Evolutionary conservation across 2,113 vertebrate species (phyloP), one percentile per base, ranked within the genome.

Genomic region (Tamias sibiricus): DNA sequence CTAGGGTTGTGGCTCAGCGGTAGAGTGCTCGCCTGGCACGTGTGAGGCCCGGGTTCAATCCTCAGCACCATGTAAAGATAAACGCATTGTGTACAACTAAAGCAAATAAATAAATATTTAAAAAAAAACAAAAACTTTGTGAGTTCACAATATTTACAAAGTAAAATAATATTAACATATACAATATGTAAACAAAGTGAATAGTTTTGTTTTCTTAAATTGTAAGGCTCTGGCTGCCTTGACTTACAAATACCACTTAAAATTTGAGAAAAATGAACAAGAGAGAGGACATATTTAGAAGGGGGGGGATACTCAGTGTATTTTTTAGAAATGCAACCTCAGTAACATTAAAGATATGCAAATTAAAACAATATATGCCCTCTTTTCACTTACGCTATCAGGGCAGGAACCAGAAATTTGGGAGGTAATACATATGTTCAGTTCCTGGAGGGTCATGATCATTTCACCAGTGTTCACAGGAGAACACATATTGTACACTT

Each of bases 211-310:
- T 57, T 22, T 6, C 54, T 57, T 57, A 87, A 57, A 72, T 49
- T 83, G 49, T 14, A 40, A 75, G 82, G 12, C 19, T 57, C 72
- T 64, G 20, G 14, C 9, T 64, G 40, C n/a, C 52, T 80, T 85
- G 59, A 71, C 20, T 90, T 80, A 74, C 30, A 77, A 83, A 30
- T 20, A 79, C 64, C 64, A 77, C 26, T 62, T 79, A 66, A 83
- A 72, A 89, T 57, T n/a, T 72, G n/a, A 85, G 30, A 89, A 88
- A 88, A 32, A 83, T 76, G 35, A 94, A 82, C 59, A 17, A 72
- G 12, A 64, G 37, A 76, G 3, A 44, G 66, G 66, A 86, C 62
- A 92, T 4, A 8, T 66, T 81, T 68, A 57, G 12, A 75, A 87
- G 76, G 10, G 40, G 66, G n/a, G 47, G 9, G 6, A 57, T 52